Conservation (phyloP, 1,140 invertebrate species). For the Pteromalus puparum region DNA sequence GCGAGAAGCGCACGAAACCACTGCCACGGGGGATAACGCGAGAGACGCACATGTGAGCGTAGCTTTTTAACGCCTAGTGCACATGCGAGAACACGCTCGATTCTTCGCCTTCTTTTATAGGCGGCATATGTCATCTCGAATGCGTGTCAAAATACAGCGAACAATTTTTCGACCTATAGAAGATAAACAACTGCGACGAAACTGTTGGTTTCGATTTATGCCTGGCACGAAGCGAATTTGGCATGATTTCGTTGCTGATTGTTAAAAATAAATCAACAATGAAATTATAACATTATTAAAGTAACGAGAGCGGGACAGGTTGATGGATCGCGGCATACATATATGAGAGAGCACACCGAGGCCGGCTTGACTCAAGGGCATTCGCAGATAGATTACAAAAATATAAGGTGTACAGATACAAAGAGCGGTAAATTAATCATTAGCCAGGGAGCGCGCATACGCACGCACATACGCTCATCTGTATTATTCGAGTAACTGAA, state of each 20-base stretch:
- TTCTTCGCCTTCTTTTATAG: neutral
- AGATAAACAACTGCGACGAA: neutral
- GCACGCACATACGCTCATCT: neutral
- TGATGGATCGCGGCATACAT: slow-evolving; percentile 44
- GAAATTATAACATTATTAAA: slow-evolving; percentile 37
- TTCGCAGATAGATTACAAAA: slow-evolving; percentile 36
- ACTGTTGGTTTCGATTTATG: neutral
- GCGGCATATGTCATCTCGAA: neutral
- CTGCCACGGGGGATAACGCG: slow-evolving; percentile 10
- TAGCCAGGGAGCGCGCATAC: neutral
- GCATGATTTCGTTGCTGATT: neutral
- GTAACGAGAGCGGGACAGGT: slow-evolving; percentile 35
- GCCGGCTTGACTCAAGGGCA: neutral
- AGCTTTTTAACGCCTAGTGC: slow-evolving; percentile 38
- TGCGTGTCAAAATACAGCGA: neutral
- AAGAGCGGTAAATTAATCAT: slow-evolving; percentile 33
- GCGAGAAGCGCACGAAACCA: neutral
- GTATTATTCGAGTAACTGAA: neutral
- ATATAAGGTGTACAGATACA: slow-evolving; percentile 38
- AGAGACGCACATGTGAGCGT: neutral
- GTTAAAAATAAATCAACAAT: neutral
- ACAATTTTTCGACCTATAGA: neutral
- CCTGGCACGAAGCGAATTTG: neutral
- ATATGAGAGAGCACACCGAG: neutral
- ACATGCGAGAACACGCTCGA: slow-evolving; percentile 9